Evolutionary conservation across 1,140 invertebrate species (phyloP).

Genomic region (Pomacea maculata): DNA sequence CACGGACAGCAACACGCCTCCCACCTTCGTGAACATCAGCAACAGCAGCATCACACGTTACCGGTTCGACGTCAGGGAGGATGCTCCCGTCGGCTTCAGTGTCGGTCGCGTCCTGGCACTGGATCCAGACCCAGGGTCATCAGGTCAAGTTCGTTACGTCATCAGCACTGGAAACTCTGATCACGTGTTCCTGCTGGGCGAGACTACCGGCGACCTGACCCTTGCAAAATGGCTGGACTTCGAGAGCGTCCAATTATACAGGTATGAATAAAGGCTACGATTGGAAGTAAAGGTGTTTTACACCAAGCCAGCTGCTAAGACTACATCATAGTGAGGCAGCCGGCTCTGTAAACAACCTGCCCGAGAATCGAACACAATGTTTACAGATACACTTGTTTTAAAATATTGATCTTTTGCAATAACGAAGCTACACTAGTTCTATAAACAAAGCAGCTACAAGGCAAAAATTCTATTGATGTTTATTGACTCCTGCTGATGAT

Average conservation of each 20-base stretch:
- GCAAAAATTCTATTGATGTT: too few species aligned
- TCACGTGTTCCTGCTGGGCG: constrained; percentile 28
- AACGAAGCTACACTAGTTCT: too few species aligned
- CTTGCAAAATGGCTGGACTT: constrained; percentile 28
- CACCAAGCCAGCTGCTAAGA: too few species aligned
- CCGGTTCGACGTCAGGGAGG: constrained; percentile 25
- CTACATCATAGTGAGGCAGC: too few species aligned
- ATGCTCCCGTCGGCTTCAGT: constrained; percentile 3
- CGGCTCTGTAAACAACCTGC: too few species aligned
- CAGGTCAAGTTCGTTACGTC: constrained; percentile 33
- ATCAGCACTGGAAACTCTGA: constrained; percentile 19
- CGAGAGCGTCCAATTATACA: constrained; percentile 21
- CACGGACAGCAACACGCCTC: constrained; percentile 31
- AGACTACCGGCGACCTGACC: constrained; percentile 30
- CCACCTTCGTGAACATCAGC: constrained; percentile 20
- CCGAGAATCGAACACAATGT: too few species aligned
- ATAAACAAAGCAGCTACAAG: too few species aligned
- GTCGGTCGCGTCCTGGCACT: constrained; percentile 28
- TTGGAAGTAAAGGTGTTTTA: too few species aligned
- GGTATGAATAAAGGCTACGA: not conserved
- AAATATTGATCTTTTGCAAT: too few species aligned
- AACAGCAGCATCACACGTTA: constrained; percentile 2
- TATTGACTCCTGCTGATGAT: too few species aligned
- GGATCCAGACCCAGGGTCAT: constrained; percentile 37
- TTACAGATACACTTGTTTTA: too few species aligned